Evolutionary conservation across 2,888 invertebrate genomes (phyloP).

Genomic region (Homarus gammarus): DNA sequence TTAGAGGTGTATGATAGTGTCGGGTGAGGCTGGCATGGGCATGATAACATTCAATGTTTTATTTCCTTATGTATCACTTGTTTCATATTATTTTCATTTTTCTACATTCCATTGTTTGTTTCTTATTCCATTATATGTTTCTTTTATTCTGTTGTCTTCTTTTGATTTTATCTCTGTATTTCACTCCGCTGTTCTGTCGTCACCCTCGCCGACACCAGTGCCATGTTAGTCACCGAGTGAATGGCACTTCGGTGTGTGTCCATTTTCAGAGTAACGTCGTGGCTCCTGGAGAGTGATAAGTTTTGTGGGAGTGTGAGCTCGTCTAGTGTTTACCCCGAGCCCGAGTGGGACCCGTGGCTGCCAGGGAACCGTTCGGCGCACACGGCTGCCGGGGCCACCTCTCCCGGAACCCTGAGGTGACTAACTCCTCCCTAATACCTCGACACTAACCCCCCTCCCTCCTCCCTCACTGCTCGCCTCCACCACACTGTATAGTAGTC

Average conservation of each 20-base stretch:
- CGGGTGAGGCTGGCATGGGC: too few relatives aligned
- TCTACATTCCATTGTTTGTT: background rate
- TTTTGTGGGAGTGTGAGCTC: constrained; percentile 66
- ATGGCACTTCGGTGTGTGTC: constrained; percentile 26
- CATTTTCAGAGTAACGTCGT: constrained; percentile 72
- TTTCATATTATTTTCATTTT: too few relatives aligned
- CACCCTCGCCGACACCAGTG: background rate
- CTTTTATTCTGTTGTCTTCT: background rate
- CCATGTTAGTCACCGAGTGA: constrained; percentile 22
- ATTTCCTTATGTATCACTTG: too few relatives aligned
- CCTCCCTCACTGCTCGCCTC: too few relatives aligned
- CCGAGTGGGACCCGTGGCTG: constrained; percentile 60
- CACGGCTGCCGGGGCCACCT: constrained; percentile 71
- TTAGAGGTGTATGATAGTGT: too few relatives aligned
- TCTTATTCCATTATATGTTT: background rate
- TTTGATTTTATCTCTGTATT: background rate
- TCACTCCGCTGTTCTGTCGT: constrained; percentile 1
- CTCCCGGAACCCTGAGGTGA: constrained; percentile 72
- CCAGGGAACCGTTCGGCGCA: constrained; percentile 66
- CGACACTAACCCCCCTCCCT: too few relatives aligned
- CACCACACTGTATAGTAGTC: background rate
- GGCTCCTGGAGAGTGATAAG: constrained; percentile 73
- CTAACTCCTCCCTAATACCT: too few relatives aligned
- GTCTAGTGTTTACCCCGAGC: constrained; percentile 60
- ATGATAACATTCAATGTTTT: too few relatives aligned